Evolutionary conservation across 2,888 invertebrate genomes (phyloP), one percentile per base, ranked within the genome.

Genomic region (Oscheius sp.): DNA sequence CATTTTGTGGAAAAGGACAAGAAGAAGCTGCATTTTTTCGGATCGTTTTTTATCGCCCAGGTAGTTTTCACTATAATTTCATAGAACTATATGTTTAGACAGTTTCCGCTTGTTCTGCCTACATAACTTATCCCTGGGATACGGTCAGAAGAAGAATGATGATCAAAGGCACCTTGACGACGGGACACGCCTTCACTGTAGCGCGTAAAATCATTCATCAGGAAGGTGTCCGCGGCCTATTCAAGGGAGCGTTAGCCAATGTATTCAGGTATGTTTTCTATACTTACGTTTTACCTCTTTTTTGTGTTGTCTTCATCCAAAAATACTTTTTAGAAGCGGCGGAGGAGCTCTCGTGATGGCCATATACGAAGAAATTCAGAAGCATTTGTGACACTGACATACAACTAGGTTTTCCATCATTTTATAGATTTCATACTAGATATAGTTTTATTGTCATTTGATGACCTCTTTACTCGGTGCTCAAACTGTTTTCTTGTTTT

Each of bases 81-180:
- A 37, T 10, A 55, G n/a, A 60, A 33, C n/a, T 9, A 33, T 4
- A 11, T 1, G 37, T 55, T 68, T 35, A 83, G 81, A 76, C 77
- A 32, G 82, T 84, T 1, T 79, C 84, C 7, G 78, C 82, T 3
- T 73, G 78, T 9, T 81, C 82, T 0, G 78, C 79, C 13, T 83
- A 83, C 70, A 68, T 84, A 63, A 96, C 96, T 48, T 96, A 96
- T 92, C 96, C 96, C 89, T 95, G 96, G 92, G 96, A 96, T 91
- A 96, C 96, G 94, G 89, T 91, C 76, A 93, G 96, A 90, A 93
- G 96, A 92, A 94, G 96, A 91, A 96, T 97, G 96, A 97, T 97
- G 96, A 96, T 97, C 96, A 96, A 96, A 92, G 96, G 95, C 60
- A 70, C 78, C 50, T 72, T 82, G 59, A 82, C 77, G 33, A 76